These are phyloP conservation scores for Anoplius nigerrimus DNA, from an alignment of 2,888 invertebrate species.

Conservation along the genomic window DNA sequence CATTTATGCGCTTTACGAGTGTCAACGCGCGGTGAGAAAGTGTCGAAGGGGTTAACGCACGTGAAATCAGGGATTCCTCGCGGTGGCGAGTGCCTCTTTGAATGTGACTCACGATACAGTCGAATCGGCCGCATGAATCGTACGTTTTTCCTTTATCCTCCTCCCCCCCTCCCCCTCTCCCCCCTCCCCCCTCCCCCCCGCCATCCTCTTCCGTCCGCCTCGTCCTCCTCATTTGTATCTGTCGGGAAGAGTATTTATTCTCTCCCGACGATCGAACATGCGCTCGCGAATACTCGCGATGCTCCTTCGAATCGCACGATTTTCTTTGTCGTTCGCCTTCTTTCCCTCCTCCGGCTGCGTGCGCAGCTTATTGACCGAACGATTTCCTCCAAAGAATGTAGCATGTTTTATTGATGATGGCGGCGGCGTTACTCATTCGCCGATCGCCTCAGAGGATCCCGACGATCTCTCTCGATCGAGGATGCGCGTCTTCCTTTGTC, in stretches of 20 bases:
- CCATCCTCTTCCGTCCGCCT: background rate
- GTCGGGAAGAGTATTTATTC: background rate
- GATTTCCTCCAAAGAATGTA: too few relatives aligned
- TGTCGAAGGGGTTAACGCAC: background rate
- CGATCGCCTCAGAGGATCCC: too few relatives aligned
- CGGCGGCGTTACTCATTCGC: background rate
- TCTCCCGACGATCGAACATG: background rate
- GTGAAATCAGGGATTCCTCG: background rate
- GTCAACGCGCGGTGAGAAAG: background rate
- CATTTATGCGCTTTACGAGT: too few relatives aligned
- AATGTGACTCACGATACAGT: background rate
- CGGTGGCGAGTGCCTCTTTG: background rate
- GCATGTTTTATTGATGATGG: background rate
- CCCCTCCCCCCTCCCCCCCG: background rate
- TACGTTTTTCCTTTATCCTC: background rate
- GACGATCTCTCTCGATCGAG: too few relatives aligned
- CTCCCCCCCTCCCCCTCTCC: background rate
- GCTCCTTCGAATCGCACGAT: background rate
- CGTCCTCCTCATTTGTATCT: background rate
- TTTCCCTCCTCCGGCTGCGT: background rate
- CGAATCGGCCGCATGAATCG: background rate
- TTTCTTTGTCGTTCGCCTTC: background rate
- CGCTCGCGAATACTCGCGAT: background rate
- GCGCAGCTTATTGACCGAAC: too few relatives aligned
- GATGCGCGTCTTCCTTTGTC: too few relatives aligned